These are phyloP conservation scores for Laspeyria flexula DNA, from an alignment of 2,888 invertebrate species.

Conservation along the genomic window DNA sequence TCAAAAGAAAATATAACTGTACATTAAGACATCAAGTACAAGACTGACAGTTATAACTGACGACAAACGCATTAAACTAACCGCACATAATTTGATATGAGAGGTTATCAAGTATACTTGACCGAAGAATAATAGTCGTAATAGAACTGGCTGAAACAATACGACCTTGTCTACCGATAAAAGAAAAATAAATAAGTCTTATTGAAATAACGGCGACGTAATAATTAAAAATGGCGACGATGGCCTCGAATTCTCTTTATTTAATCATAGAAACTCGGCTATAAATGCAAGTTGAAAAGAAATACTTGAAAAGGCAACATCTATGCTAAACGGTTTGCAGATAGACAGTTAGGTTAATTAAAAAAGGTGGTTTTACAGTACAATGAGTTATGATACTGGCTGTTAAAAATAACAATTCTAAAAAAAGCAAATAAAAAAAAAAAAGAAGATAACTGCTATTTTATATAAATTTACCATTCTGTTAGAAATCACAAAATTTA, in stretches of 20 bases:
- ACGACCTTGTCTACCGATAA: conserved; percentile 50
- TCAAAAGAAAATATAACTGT: not conserved
- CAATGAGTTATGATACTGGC: too few relatives aligned
- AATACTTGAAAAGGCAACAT: not conserved
- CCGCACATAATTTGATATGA: conserved; percentile 46
- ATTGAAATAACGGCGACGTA: conserved; percentile 18
- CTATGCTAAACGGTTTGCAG: too few relatives aligned
- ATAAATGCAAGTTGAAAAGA: not conserved
- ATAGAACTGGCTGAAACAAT: conserved; percentile 41
- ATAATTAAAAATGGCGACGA: conserved; percentile 15
- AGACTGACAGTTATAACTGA: conserved; percentile 9
- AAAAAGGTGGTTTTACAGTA: too few relatives aligned
- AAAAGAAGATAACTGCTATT: too few relatives aligned
- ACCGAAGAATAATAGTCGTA: conserved; percentile 45
- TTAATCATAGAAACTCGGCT: not conserved
- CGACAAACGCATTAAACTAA: conserved; percentile 35
- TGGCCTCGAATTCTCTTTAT: conserved; percentile 14
- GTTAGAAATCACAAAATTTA: too few relatives aligned
- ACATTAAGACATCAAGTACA: conserved; percentile 11
- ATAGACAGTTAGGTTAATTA: conserved; percentile 20
- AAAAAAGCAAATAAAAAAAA: too few relatives aligned
- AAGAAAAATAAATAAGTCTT: conserved; percentile 33
- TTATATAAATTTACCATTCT: too few relatives aligned
- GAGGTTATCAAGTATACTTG: conserved; percentile 66
- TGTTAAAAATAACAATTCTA: too few relatives aligned